Percentiles rank a stretch among this genome's conserved stretches.
These are phyloP conservation scores for Teleogryllus oceanicus DNA, from an alignment of 2,888 invertebrate genomes.

Conservation along the genomic window DNA sequence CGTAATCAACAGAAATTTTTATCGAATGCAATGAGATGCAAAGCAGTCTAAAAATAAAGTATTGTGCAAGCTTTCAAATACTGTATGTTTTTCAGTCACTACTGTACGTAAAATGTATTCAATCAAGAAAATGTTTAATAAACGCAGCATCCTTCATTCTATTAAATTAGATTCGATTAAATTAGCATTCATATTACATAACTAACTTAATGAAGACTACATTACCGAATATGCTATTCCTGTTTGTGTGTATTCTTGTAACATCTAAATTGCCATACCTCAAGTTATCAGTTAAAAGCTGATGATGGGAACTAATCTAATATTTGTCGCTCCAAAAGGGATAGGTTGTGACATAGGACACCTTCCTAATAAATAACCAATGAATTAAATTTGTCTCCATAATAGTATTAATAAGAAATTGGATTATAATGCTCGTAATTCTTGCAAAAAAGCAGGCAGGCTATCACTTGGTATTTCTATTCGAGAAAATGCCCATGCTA, in stretches of 20 bases:
- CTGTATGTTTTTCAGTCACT: background rate
- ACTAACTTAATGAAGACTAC: too few species aligned
- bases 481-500: background rate
- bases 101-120: background rate
- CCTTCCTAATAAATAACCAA: background rate
- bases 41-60: background rate
- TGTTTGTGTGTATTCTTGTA: too few species aligned
- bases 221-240: too few species aligned
- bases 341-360: background rate
- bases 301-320: too few species aligned
- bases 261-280: too few species aligned
- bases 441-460: conserved; percentile 11
- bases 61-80: conserved; percentile 2
- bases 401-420: background rate
- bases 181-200: too few species aligned
- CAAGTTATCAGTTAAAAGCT: too few species aligned
- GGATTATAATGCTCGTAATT: background rate
- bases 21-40: conserved; percentile 4
- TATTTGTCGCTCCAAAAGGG: too few species aligned
- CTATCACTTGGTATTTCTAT: background rate
- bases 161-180: too few species aligned
- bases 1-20: background rate
- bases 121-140: too few species aligned
- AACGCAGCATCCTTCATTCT: too few species aligned
- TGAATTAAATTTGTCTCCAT: background rate